Evolutionary conservation across 2,888 invertebrate species (phyloP).

Genomic region (Cyrtodaria siliqua): DNA sequence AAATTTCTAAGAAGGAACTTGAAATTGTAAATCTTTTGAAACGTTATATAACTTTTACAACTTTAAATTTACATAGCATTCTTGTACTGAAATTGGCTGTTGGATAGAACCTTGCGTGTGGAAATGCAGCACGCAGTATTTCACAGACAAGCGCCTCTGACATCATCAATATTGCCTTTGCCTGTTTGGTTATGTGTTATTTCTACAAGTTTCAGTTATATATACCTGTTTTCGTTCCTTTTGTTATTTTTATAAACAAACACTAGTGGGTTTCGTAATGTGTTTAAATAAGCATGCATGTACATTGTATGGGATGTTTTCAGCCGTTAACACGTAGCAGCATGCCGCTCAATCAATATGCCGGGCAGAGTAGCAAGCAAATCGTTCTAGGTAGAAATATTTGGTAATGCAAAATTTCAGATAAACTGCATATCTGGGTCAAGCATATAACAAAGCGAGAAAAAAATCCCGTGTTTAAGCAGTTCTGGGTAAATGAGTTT

Average conservation of each 20-base stretch:
- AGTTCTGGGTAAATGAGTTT: no score
- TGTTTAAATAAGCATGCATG: slow-evolving; percentile 46
- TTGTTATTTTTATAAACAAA: slow-evolving; percentile 16
- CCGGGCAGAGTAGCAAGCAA: not conserved
- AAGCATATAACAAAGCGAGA: no score
- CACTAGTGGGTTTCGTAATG: slow-evolving; percentile 11
- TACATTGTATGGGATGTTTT: slow-evolving; percentile 18
- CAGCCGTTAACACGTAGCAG: slow-evolving; percentile 5
- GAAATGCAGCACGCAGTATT: slow-evolving; percentile 55
- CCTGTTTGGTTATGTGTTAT: slow-evolving; percentile 51
- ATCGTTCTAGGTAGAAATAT: no score
- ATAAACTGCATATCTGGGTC: no score
- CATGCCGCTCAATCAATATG: slow-evolving; percentile 12
- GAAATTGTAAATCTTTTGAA: no score
- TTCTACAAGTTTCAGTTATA: slow-evolving; percentile 22
- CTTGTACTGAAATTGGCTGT: no score
- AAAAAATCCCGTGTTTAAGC: no score
- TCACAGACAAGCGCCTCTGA: slow-evolving; percentile 51
- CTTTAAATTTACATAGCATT: no score
- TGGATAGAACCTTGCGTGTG: no score
- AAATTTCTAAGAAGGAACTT: no score
- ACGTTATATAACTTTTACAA: no score
- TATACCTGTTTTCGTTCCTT: slow-evolving; percentile 37
- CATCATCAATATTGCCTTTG: slow-evolving; percentile 62
- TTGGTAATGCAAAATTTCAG: no score